A percentile compares a stretch with the other conserved stretches of the same genome.
Evolutionary conservation across 1,140 invertebrate species (phyloP).

Genomic region (Steinernema feltiae): DNA sequence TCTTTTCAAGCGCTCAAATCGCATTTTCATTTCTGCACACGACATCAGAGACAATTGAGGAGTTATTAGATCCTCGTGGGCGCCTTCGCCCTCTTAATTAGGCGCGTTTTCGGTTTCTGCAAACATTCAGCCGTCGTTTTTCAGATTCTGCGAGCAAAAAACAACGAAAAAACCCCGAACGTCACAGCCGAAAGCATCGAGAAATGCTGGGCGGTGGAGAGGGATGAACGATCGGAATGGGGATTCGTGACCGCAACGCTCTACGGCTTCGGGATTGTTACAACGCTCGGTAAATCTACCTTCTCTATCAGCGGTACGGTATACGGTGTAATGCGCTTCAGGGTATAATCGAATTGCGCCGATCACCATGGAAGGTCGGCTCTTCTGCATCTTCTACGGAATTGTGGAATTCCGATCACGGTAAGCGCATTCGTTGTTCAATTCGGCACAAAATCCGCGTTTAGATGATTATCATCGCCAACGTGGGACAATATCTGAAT

Average conservation of each 20-base stretch:
- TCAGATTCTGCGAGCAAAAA: conserved; percentile 13
- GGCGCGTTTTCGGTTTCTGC: background rate
- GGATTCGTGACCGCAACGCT: conserved; percentile 50
- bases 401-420: no score
- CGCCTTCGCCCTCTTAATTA: background rate
- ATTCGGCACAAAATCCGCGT: no score
- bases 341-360: conserved; percentile 57
- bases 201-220: conserved; percentile 21
- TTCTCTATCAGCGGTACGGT: background rate
- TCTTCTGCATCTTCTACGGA: conserved; percentile 55
- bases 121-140: no score
- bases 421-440: no score
- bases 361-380: conserved; percentile 47
- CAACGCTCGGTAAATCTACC: conserved; percentile 44
- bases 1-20: background rate
- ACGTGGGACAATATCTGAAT: conserved; percentile 40
- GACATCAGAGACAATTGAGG: no score
- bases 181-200: conserved; percentile 24
- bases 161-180: conserved; percentile 22
- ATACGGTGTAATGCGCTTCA: conserved; percentile 26
- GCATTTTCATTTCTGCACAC: background rate
- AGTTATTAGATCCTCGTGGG: background rate
- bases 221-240: conserved; percentile 43
- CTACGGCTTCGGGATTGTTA: conserved; percentile 57
- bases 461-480: conserved; percentile 41